phyloP scores from a whole-genome alignment of 2,113 vertebrate genomes.

The Dicrurus megarhynchus region DNA sequence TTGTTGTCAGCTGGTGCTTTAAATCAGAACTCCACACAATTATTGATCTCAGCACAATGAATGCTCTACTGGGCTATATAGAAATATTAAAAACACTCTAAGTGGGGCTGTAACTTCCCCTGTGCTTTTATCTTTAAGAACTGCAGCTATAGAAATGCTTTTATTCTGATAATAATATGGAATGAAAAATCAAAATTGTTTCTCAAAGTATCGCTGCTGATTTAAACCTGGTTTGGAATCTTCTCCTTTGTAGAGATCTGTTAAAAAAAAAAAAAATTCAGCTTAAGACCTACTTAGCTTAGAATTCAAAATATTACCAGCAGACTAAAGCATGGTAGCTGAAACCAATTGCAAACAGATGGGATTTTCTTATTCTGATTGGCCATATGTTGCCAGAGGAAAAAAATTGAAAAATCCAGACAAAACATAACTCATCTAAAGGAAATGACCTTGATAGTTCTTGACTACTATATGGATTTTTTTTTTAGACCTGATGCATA shows the following conservation, averaged over 20 bases:
- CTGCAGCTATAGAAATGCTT: background rate
- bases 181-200: background rate
- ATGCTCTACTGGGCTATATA: background rate
- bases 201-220: background rate
- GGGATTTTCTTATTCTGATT: slow-evolving; percentile 51
- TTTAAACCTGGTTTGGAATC: background rate
- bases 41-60: slow-evolving; percentile 13
- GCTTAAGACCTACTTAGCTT: slow-evolving; percentile 17
- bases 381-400: slow-evolving; percentile 52
- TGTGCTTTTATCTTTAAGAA: slow-evolving; percentile 14
- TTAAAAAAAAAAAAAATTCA: background rate
- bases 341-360: slow-evolving; percentile 65
- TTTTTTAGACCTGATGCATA: background rate
- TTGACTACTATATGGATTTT: slow-evolving; percentile 20
- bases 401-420: slow-evolving; percentile 50
- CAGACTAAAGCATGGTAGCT: slow-evolving; percentile 39
- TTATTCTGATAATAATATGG: background rate
- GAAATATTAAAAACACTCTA: background rate
- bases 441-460: slow-evolving; percentile 54
- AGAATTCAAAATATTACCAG: slow-evolving; percentile 47
- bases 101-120: slow-evolving; percentile 10
- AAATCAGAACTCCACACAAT: slow-evolving; percentile 7
- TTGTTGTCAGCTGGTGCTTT: slow-evolving; percentile 38
- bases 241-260: background rate
- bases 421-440: slow-evolving; percentile 55